Conservation (phyloP, 2,797 vertebrate genomes). For the Cirrhinus mrigala region DNA sequence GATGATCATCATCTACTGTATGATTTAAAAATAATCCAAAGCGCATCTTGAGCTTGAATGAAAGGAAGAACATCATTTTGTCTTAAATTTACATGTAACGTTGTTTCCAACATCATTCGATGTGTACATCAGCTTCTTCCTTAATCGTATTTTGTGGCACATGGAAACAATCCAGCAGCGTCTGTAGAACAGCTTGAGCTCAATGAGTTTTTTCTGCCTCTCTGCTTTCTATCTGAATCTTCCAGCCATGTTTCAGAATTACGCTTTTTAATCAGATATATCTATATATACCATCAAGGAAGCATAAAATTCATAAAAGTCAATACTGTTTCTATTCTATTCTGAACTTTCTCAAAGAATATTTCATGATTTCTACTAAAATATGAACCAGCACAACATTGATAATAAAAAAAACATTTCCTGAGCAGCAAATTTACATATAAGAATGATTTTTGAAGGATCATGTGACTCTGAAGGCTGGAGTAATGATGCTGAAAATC, state of each 20-base stretch:
- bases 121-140: not conserved
- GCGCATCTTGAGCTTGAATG: not conserved
- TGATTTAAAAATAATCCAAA: not conserved
- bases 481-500: too few relatives aligned
- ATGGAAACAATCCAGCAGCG: not conserved
- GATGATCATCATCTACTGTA: not conserved
- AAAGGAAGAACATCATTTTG: not conserved
- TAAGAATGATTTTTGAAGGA: not conserved
- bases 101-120: not conserved
- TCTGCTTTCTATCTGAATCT: not conserved
- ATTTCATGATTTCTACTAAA: not conserved
- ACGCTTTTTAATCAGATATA: not conserved
- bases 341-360: too few relatives aligned
- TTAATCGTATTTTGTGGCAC: not conserved
- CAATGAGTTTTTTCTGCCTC: not conserved
- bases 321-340: not conserved
- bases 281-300: not conserved
- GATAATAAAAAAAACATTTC: not conserved
- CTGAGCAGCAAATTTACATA: not conserved
- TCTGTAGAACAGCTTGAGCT: slow-evolving; percentile 33
- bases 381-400: not conserved
- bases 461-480: not conserved
- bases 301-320: not conserved
- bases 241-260: not conserved
- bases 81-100: not conserved